phyloP scores from a whole-genome alignment of 2,888 invertebrate genomes.

The Perdita meconis region DNA sequence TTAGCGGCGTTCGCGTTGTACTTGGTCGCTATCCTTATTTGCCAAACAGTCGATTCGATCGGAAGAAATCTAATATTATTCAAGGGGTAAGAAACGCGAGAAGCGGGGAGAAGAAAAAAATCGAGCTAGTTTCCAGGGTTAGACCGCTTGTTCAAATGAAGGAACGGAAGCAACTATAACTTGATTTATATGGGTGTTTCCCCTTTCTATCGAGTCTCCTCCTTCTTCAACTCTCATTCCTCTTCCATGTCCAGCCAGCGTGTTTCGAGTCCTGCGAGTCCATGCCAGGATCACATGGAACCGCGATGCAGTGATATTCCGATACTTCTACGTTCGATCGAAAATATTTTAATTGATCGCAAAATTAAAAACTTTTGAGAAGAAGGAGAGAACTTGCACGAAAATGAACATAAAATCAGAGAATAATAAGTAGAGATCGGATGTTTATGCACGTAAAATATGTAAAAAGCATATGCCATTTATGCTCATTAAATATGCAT shows the following conservation, averaged over 20 bases:
- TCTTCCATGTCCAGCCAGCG: conserved; percentile 62
- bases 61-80: conserved; percentile 60
- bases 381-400: no score
- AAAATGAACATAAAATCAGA: no score
- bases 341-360: conserved; percentile 35
- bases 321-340: conserved; percentile 35
- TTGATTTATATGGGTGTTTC: conserved; percentile 79
- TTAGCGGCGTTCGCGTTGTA: conserved; percentile 29
- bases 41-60: conserved; percentile 42
- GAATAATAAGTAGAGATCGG: no score
- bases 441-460: no score
- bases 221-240: conserved; percentile 55
- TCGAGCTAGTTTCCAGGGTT: conserved; percentile 62
- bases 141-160: conserved; percentile 65
- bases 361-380: conserved; percentile 31
- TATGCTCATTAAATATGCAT: no score
- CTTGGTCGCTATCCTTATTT: conserved; percentile 13
- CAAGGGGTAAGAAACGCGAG: conserved; percentile 50
- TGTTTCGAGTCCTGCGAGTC: conserved; percentile 61
- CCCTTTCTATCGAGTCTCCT: conserved; percentile 60
- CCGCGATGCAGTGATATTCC: conserved; percentile 50
- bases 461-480: no score
- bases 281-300: conserved; percentile 57
- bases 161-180: conserved; percentile 66
- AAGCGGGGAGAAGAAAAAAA: conserved; percentile 56